A percentile compares a stretch with the other conserved stretches of the same genome.
phyloP scores from a whole-genome alignment of 2,888 invertebrate genomes.

The Cantharis rustica region DNA sequence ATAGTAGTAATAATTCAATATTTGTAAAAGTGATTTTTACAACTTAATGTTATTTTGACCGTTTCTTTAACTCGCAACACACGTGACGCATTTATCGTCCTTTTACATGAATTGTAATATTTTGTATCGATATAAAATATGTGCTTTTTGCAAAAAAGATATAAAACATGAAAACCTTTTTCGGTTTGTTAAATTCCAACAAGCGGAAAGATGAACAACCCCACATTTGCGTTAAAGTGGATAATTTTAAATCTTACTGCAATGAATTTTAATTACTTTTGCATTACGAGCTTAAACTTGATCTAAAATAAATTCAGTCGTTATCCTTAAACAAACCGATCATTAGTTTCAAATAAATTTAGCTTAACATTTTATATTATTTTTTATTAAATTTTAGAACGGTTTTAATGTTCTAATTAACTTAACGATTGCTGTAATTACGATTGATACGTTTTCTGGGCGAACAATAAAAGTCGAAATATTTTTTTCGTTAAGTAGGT shows the following conservation, averaged over 20 bases:
- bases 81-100: not conserved
- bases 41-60: not conserved
- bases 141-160: not conserved
- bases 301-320: not conserved
- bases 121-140: not conserved
- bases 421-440: not conserved
- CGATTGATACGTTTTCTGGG: not conserved
- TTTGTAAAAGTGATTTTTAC: not conserved
- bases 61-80: not conserved
- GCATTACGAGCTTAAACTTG: not conserved
- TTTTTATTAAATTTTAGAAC: not conserved
- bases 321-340: not conserved
- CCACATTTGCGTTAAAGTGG: constrained; percentile 3
- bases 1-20: not conserved
- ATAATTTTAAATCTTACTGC: not conserved
- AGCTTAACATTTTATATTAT: not conserved
- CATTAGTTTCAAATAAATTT: not conserved
- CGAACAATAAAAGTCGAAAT: not conserved
- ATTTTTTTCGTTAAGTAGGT: not conserved
- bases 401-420: not conserved
- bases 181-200: not conserved
- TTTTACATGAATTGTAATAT: not conserved
- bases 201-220: not conserved
- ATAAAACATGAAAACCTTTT: not conserved
- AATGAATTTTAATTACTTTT: constrained; percentile 4